Percentiles rank a stretch among this genome's conserved stretches.
phyloP scores from a whole-genome alignment of 2,888 invertebrate species.

The Mamestra brassicae region DNA sequence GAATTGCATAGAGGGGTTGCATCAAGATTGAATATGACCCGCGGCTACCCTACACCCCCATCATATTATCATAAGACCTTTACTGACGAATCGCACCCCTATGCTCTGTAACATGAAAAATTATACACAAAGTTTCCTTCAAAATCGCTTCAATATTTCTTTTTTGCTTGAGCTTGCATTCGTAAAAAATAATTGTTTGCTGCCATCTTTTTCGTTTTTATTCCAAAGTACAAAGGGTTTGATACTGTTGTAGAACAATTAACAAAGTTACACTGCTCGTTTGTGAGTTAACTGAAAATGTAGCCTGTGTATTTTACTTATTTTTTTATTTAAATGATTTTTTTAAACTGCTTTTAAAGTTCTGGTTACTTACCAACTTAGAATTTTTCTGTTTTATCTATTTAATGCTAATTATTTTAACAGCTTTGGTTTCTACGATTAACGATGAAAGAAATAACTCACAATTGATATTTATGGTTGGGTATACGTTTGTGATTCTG shows the following conservation, averaged over 20 bases:
- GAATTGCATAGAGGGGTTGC: constrained; percentile 12
- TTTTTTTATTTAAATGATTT: no score
- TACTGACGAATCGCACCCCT: background rate
- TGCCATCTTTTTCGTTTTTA: constrained; percentile 14
- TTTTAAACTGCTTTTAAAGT: no score
- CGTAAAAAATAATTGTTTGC: constrained; percentile 17
- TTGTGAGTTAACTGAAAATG: constrained; percentile 9
- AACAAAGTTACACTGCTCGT: constrained; percentile 4
- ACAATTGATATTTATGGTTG: background rate
- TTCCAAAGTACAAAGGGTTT: constrained; percentile 4
- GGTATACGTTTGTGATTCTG: background rate
- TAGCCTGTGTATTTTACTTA: background rate
- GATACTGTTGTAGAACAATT: constrained; percentile 7
- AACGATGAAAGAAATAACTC: background rate
- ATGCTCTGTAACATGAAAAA: constrained; percentile 7
- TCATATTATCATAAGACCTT: constrained; percentile 7
- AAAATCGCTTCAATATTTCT: constrained; percentile 6
- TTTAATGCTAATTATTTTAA: background rate
- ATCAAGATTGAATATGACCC: constrained; percentile 14
- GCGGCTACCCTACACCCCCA: constrained; percentile 8
- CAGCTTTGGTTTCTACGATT: background rate
- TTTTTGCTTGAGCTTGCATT: constrained; percentile 6
- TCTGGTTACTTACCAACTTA: no score
- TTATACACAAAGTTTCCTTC: background rate
- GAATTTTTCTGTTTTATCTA: background rate